phyloP scores from a whole-genome alignment of 2,888 invertebrate species.

The Plemyria rubiginata region DNA sequence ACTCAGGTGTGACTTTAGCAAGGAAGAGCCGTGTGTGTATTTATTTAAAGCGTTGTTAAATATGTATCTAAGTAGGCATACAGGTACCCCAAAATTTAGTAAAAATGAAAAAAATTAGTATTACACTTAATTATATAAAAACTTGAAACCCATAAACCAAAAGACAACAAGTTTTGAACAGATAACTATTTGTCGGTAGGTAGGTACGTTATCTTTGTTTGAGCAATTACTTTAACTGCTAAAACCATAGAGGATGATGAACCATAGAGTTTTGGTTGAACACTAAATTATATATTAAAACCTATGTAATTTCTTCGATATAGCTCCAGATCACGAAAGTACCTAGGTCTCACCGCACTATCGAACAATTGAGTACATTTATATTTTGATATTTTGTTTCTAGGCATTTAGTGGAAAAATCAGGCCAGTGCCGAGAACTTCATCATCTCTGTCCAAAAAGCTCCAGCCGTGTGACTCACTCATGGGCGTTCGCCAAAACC shows the following conservation, averaged over 20 bases:
- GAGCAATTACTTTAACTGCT: too few relatives aligned
- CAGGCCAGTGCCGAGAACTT: slow-evolving; percentile 42
- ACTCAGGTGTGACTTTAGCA: too few relatives aligned
- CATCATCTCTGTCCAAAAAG: slow-evolving; percentile 55
- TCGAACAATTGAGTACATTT: not conserved
- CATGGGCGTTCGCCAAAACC: slow-evolving; percentile 91
- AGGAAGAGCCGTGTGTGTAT: too few relatives aligned
- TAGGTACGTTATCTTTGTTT: too few relatives aligned
- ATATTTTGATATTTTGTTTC: not conserved
- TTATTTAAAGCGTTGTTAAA: not conserved
- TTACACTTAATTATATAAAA: too few relatives aligned
- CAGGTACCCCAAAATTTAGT: not conserved
- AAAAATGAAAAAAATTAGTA: too few relatives aligned
- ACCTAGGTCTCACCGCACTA: not conserved
- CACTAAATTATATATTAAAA: too few relatives aligned
- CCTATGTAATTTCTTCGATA: too few relatives aligned
- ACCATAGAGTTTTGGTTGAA: too few relatives aligned
- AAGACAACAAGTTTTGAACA: not conserved
- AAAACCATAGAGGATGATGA: too few relatives aligned
- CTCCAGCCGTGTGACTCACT: slow-evolving; percentile 59
- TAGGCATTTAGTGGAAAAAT: slow-evolving; percentile 18
- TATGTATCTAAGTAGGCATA: not conserved
- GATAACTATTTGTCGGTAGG: too few relatives aligned
- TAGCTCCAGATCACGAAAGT: too few relatives aligned
- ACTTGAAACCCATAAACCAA: not conserved